These are phyloP conservation scores for Ceyx melanurus DNA, from an alignment of 2,113 vertebrate species.

Conservation along the genomic window DNA sequence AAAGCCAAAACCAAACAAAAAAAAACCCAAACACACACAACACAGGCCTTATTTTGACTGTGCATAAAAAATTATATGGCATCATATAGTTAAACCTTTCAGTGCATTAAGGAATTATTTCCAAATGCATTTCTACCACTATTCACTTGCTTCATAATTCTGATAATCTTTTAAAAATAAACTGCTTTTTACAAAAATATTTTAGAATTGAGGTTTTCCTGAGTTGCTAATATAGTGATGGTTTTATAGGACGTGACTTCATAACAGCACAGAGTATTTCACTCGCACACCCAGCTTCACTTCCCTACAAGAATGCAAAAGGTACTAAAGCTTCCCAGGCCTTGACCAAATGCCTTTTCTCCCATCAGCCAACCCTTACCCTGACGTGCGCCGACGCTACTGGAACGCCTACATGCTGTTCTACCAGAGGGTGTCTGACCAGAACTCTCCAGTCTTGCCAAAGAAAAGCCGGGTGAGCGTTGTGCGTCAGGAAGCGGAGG, in stretches of 20 bases:
- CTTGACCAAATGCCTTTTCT: not conserved
- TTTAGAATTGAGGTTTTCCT: not conserved
- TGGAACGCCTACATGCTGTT: constrained; percentile 99
- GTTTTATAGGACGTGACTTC: not conserved
- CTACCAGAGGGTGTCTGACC: constrained; percentile 95
- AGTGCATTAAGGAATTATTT: not conserved
- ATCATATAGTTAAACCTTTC: not conserved
- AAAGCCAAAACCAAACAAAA: not conserved
- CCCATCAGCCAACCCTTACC: constrained; percentile 90
- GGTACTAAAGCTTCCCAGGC: not conserved
- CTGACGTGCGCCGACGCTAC: constrained; percentile 93
- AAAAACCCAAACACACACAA: not conserved
- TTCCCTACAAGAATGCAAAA: not conserved
- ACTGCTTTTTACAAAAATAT: not conserved
- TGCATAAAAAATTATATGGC: not conserved
- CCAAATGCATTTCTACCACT: not conserved
- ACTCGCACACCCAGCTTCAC: not conserved
- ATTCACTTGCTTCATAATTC: not conserved
- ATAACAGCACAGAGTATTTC: not conserved
- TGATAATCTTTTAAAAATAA: not conserved
- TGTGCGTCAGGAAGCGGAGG: constrained; percentile 95
- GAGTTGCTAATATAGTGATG: too few relatives aligned
- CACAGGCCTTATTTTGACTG: not conserved
- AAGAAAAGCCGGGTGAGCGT: constrained; percentile 98
- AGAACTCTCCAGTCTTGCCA: constrained; percentile 94